phyloP scores from a whole-genome alignment of 2,888 invertebrate species.

The Caenorhabditis sinica region DNA sequence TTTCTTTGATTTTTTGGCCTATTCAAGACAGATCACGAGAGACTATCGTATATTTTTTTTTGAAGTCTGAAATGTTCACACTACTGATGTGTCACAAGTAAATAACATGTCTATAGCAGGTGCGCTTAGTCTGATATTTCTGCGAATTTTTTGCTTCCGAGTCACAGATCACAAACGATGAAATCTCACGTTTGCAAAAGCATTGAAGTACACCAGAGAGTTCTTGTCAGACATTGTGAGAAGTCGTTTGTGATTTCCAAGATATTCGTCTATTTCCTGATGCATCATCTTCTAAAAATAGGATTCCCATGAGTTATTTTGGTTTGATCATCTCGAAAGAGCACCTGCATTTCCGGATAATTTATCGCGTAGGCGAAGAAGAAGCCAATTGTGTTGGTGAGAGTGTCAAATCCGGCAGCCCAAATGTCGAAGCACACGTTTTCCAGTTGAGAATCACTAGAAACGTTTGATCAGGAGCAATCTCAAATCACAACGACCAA shows the following conservation, averaged over 20 bases:
- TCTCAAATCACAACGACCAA: background rate
- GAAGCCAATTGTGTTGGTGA: slow-evolving; percentile 53
- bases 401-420: slow-evolving; percentile 63
- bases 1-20: background rate
- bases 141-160: background rate
- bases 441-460: slow-evolving; percentile 58
- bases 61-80: background rate
- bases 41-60: background rate
- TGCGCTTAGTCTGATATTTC: background rate
- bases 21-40: background rate
- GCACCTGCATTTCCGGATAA: slow-evolving; percentile 60
- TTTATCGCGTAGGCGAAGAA: slow-evolving; percentile 61
- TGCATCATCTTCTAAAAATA: slow-evolving; percentile 44
- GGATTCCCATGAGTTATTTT: background rate
- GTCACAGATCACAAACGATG: background rate
- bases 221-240: slow-evolving; percentile 60
- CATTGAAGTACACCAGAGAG: slow-evolving; percentile 51
- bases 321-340: background rate
- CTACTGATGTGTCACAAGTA: background rate
- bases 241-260: slow-evolving; percentile 38
- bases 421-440: slow-evolving; percentile 67
- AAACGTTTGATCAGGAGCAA: background rate
- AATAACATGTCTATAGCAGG: background rate
- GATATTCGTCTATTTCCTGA: slow-evolving; percentile 51
- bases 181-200: slow-evolving; percentile 41